Evolutionary conservation across 2,113 vertebrate genomes (phyloP).

Genomic region (Pomatostomus ruficeps): DNA sequence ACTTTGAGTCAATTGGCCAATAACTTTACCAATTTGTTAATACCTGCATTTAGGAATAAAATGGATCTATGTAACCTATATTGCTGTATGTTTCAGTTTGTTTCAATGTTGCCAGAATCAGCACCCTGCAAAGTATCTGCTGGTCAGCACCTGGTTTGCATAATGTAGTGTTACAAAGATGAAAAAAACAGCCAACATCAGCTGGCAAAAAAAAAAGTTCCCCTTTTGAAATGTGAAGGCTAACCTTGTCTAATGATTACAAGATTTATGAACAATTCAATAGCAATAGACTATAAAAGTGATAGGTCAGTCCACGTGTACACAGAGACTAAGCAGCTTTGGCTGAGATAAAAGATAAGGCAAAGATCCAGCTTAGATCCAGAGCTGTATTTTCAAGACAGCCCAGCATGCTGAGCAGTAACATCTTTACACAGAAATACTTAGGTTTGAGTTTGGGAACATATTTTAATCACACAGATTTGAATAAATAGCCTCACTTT

Average conservation of each 20-base stretch:
- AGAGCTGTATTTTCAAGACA: neutral
- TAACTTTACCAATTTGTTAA: slow-evolving; percentile 64
- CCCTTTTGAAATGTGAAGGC: neutral
- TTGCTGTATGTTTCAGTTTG: neutral
- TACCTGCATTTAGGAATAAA: slow-evolving; percentile 47
- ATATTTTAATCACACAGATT: neutral
- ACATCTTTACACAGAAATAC: neutral
- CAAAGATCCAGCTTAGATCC: neutral
- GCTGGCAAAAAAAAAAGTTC: neutral
- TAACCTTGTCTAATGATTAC: slow-evolving; percentile 7
- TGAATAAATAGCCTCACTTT: neutral
- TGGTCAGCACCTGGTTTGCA: slow-evolving; percentile 49
- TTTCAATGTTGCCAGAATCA: neutral
- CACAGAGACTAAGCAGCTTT: slow-evolving; percentile 15
- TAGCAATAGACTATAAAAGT: slow-evolving; percentile 25
- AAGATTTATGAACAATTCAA: slow-evolving; percentile 35
- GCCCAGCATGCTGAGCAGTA: neutral
- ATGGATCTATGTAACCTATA: neutral
- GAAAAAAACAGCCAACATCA: neutral
- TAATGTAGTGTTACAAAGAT: neutral
- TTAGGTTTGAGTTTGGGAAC: neutral
- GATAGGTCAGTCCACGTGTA: neutral
- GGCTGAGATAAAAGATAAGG: neutral
- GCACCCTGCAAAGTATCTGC: neutral
- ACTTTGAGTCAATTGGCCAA: slow-evolving; percentile 67